phyloP scores from a whole-genome alignment of 2,113 vertebrate species.

The Varanus salvator region DNA sequence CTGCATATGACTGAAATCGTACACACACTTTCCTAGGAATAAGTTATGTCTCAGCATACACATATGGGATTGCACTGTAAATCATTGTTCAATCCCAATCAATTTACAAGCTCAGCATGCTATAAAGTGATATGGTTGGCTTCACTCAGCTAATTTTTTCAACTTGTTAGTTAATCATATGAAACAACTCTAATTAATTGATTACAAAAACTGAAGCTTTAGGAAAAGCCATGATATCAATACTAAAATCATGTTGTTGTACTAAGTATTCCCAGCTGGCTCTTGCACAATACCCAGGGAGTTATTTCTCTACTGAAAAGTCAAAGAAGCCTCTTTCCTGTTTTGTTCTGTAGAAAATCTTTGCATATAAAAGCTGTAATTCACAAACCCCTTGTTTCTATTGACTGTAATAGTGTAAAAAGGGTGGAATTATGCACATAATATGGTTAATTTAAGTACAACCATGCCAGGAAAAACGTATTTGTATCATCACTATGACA shows the following conservation, averaged over 20 bases:
- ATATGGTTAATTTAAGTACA: neutral
- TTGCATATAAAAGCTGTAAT: neutral
- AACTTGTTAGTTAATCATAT: neutral
- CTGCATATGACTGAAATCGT: neutral
- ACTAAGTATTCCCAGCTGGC: neutral
- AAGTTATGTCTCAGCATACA: neutral
- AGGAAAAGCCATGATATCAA: no score
- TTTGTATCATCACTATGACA: neutral
- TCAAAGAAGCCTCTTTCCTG: neutral
- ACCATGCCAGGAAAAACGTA: neutral
- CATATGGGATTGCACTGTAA: neutral
- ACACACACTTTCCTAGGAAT: neutral
- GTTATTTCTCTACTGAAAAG: neutral
- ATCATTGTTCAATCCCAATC: neutral
- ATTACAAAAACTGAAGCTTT: neutral
- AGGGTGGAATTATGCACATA: neutral
- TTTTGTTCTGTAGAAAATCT: neutral
- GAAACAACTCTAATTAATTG: neutral
- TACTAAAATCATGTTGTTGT: neutral
- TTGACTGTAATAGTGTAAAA: neutral
- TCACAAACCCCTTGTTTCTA: neutral
- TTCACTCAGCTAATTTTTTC: neutral
- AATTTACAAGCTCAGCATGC: neutral
- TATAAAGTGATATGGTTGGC: neutral
- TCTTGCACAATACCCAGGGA: neutral